A percentile compares a stretch with the other conserved stretches of the same genome.
Evolutionary conservation across 2,797 vertebrate genomes (phyloP).

Genomic region (Anomalospiza imberbis): DNA sequence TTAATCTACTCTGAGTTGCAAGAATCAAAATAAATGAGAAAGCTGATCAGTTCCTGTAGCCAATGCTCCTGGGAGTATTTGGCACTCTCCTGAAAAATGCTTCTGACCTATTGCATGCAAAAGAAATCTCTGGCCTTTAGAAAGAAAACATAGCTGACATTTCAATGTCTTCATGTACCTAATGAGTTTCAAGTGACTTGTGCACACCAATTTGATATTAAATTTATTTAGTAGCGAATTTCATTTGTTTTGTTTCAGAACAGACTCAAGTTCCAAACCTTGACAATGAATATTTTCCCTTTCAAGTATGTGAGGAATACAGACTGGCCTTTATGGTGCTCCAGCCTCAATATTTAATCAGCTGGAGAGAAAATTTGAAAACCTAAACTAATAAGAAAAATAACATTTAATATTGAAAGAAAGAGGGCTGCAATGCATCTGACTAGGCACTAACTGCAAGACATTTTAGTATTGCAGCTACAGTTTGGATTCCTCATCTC

Average conservation of each 20-base stretch:
- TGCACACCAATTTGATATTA: slow-evolving; percentile 28
- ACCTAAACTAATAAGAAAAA: background rate
- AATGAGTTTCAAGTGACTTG: slow-evolving; percentile 35
- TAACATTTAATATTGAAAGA: background rate
- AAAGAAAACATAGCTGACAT: slow-evolving; percentile 52
- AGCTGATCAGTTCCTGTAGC: background rate
- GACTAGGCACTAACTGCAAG: background rate
- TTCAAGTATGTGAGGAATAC: background rate
- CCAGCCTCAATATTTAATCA: slow-evolving; percentile 31
- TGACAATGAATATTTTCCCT: slow-evolving; percentile 4
- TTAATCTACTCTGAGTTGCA: background rate
- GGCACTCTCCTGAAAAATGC: slow-evolving; percentile 24
- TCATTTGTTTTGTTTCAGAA: slow-evolving; percentile 37
- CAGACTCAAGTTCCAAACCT: background rate
- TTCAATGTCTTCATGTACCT: slow-evolving; percentile 21
- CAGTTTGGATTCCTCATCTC: background rate
- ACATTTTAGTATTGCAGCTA: background rate
- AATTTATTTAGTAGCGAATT: slow-evolving; percentile 23
- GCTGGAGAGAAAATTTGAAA: background rate
- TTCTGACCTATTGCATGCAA: slow-evolving; percentile 1
- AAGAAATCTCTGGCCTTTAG: slow-evolving; percentile 46
- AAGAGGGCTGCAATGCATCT: background rate
- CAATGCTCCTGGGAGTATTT: background rate
- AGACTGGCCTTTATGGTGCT: background rate
- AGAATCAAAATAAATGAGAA: slow-evolving; percentile 27